Conservation (phyloP, 2,888 invertebrate species). For the Augiades crinisus region DNA sequence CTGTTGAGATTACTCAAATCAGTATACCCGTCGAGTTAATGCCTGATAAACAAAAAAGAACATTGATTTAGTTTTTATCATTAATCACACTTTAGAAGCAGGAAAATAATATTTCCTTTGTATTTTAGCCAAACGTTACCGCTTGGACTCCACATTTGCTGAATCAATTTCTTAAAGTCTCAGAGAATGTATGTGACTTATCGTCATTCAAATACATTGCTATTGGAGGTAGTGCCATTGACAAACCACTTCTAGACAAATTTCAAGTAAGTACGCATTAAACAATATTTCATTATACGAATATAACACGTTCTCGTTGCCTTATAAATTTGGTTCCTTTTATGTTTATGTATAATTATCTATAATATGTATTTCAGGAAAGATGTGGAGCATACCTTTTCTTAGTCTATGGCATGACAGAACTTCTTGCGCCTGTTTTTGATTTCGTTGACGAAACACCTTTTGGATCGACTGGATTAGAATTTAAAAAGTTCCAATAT, state of each 20-base stretch:
- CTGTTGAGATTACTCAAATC: neutral
- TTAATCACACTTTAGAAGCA: slow-evolving; percentile 11
- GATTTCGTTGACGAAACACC: slow-evolving; percentile 43
- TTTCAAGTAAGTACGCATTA: slow-evolving; percentile 48
- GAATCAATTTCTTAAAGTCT: slow-evolving; percentile 49
- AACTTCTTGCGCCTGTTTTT: slow-evolving; percentile 49
- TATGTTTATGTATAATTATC: neutral
- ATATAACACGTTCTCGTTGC: slow-evolving; percentile 11
- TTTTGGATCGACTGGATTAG: slow-evolving; percentile 44
- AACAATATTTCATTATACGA: slow-evolving; percentile 9
- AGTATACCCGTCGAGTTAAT: slow-evolving; percentile 3
- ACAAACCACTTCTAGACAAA: slow-evolving; percentile 47
- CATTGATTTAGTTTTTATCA: slow-evolving; percentile 18
- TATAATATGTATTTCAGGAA: slow-evolving; percentile 34
- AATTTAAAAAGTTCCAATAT: slow-evolving; percentile 40
- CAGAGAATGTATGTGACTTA: slow-evolving; percentile 53
- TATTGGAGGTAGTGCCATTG: slow-evolving; percentile 51
- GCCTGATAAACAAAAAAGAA: slow-evolving; percentile 13
- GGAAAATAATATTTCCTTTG: slow-evolving; percentile 18
- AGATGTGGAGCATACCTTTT: slow-evolving; percentile 42
- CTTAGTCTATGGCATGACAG: slow-evolving; percentile 52
- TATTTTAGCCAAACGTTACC: slow-evolving; percentile 50
- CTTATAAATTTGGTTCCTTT: slow-evolving; percentile 1
- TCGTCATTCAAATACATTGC: slow-evolving; percentile 52
- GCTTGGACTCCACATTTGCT: slow-evolving; percentile 55